Evolutionary conservation across 1,140 invertebrate species (phyloP), one percentile per base, ranked within the genome.

Genomic region (Heliconius congener): DNA sequence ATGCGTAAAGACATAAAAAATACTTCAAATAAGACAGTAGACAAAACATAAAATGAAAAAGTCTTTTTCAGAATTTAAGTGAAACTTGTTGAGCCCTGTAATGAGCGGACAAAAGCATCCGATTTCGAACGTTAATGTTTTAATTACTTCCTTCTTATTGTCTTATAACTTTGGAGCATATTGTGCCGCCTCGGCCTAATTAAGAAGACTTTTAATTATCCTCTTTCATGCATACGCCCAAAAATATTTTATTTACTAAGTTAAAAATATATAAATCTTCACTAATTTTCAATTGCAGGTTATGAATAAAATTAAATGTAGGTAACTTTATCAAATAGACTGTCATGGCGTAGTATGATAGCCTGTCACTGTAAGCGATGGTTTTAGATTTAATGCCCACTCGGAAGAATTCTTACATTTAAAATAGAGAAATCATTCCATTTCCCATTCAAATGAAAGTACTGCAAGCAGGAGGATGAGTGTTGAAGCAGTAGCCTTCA

Each of bases 111-210:
- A 84, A 89, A 91, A 90, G 87, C 86, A 89, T 88, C 86, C 86
- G 86, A 92, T 87, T 91, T 89, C 87, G 88, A 88, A 89, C 87
- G 86, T 85, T 90, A 89, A 93, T 93, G 90, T 92, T 92, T 91
- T 92, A 92, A 93, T 92, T 90, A 92, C 90, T 89, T 89, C 91
- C 88, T 85, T 87, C 87, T 89, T 90, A 91, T 87, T 91, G 86
- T 93, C 90, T 91, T 91, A 91, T 86, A 90, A 90, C 84, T 92
- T 90, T 83, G 73, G 75, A 85, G 86, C 83, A 81, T 80, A 85
- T 86, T 90, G 84, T 89, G 82, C 85, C 85, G 84, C 85, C 84
- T 77, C 79, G 83, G 85, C 81, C 87, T 92, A 91, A 92, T 93
- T 91, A 93, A 89, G 85, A 87, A 86, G 87, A 84, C 84, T 88